Base-by-base conservation (phyloP, 2,797 vertebrate species). In the Lagodon rhomboides region DNA sequence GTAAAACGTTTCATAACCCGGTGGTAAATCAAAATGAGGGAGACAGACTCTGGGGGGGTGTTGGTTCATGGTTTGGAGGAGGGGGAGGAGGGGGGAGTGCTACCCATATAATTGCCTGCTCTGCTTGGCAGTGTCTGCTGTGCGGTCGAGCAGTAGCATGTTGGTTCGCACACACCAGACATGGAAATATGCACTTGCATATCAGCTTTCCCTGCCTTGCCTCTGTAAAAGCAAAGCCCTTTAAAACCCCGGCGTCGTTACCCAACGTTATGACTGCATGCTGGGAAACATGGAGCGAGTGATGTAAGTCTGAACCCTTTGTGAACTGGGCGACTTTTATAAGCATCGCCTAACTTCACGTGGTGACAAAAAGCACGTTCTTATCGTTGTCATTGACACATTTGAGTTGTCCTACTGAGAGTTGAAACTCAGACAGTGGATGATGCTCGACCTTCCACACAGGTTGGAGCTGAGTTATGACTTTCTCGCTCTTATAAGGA, bases 161-260 rank as follows among this genome's bases (percentile, higher is more conserved):
- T 93, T 78, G 88, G 84, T 90, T 93, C 90, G 88, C 88, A 93
- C 93, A 90, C 91, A 85, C 58, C 92, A 94, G 92, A 94, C 93
- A 78, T 85, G 89, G 83, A 94, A 93, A 92, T 92, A 92, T 93
- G 93, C 92, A 90, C 84, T 17, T 87, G 74, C 86, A 87, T 91
- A 94, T 92, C 90, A 69, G 77, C 85, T 85, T 79, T 86, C 67
- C 76, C 80, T 82, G 75, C 75, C 68, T 70, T 62, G 62, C 61
- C 74, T 87, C 81, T 55, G 61, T 76, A 78, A 89, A 91, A 89
- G 87, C 58, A 84, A 82, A 77, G 70, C 75, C 61, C 74, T 87
- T 87, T 87, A 90, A 91, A 92, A 50, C 38, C 55, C 80, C 72
- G 16, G 55, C 10, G 12, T 61, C 22, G 59, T 84, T 75, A 83